Base-by-base conservation (phyloP, 2,797 vertebrate genomes). In the Meda fulgida region DNA sequence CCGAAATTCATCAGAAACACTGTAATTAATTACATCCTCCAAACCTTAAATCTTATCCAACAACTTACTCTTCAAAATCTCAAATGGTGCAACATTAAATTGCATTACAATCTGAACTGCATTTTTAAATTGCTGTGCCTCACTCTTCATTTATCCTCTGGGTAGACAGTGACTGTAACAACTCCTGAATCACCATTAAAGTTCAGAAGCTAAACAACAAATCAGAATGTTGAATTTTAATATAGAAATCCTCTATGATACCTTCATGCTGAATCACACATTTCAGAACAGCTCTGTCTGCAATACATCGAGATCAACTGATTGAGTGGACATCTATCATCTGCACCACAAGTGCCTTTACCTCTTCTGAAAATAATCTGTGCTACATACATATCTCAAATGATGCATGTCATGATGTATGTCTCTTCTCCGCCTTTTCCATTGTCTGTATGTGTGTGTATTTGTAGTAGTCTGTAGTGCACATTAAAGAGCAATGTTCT, bases 401-500 rank as follows among this genome's bases (percentile, higher is more conserved):
- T 46, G 43, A 46, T 14, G 43, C 3, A 43, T 43, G 40, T 3
- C 10, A 46, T 46, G 46, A 46, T 46, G 46, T 18, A 18, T 48
- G 14, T 18, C 5, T 48, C 46, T 18, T 48, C 53, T 60, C 48
- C 21, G 16, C 53, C 23, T 78, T 63, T 60, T 63, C 36, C 36
- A 63, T n/a, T 10, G 0, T 40, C 26, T 36, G n/a, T n/a, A n/a
- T n/a, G 55, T 65, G 16, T 38, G 60, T 66, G 26, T 36, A n/a
- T 36, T 53, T 36, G 13, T 26, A 36, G 29, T 46, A 48, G 11
- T 36, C 43, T 70, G 7, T 36, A 80, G 18, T 38, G 19, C 34
- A 69, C 73, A 76, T 83, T 58, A 70, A 83, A 78, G 73, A 78
- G 73, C 48, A 84, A 69, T n/a, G 48, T 66, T 73, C 11, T 63